Conservation (phyloP, 2,113 vertebrate species). For the Acrocephalus arundinaceus region DNA sequence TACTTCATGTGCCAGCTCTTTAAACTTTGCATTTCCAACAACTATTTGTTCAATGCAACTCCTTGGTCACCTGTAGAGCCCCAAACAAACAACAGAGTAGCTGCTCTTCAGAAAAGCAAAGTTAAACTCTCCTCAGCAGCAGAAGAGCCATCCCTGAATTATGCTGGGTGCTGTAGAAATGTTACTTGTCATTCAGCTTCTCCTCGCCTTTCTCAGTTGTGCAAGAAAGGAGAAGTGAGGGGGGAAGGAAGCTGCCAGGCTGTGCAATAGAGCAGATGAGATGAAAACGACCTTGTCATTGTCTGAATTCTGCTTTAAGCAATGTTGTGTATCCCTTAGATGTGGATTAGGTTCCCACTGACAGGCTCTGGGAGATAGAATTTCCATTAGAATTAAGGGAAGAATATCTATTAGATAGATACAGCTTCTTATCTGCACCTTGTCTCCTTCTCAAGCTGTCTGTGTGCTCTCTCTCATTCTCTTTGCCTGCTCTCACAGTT, state of each 20-base stretch:
- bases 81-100: neutral
- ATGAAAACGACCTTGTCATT: slow-evolving; percentile 24
- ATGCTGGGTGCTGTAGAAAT: neutral
- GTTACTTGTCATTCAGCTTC: neutral
- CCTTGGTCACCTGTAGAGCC: neutral
- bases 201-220: neutral
- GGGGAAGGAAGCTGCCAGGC: neutral
- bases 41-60: neutral
- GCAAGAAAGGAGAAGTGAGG: neutral
- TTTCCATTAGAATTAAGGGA: slow-evolving; percentile 51
- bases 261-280: neutral
- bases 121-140: neutral
- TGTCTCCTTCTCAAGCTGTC: neutral
- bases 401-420: slow-evolving; percentile 54
- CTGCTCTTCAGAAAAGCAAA: neutral
- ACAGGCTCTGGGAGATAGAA: slow-evolving; percentile 26
- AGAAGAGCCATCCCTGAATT: neutral
- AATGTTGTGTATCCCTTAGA: neutral
- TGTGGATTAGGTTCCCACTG: slow-evolving; percentile 38
- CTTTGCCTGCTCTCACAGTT: neutral
- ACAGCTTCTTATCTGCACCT: slow-evolving; percentile 25
- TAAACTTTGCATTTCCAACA: neutral
- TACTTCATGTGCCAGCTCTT: neutral
- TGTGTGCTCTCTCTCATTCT: slow-evolving; percentile 35
- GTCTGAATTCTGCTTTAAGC: neutral